phyloP scores from a whole-genome alignment of 2,113 vertebrate species.

The Brachionichthys hirsutus region DNA sequence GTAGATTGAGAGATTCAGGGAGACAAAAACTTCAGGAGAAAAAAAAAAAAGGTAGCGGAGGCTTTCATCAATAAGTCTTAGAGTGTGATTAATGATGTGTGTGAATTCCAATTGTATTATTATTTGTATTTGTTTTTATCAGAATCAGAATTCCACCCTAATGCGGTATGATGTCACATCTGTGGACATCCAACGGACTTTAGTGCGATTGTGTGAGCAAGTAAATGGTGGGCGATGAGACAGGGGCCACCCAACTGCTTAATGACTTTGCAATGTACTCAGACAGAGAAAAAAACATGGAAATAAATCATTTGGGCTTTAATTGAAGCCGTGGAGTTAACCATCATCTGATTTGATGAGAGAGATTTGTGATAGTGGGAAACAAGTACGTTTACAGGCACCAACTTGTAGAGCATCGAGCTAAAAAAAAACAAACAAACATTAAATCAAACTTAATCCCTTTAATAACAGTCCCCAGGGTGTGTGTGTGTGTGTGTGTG shows the following conservation, averaged over 20 bases:
- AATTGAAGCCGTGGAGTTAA: conserved; percentile 18
- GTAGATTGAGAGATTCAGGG: not conserved
- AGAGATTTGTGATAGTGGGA: conserved; percentile 12
- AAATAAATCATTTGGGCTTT: conserved; percentile 36
- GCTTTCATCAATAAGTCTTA: not conserved
- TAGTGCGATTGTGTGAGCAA: conserved; percentile 13
- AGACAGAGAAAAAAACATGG: conserved; percentile 9
- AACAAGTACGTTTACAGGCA: conserved; percentile 25
- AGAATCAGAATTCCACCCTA: not conserved
- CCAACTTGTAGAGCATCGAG: conserved; percentile 13
- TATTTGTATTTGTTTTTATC: not conserved
- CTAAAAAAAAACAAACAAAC: not conserved
- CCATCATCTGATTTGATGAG: conserved; percentile 4
- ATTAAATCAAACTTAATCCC: not conserved
- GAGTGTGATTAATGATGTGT: conserved; percentile 2
- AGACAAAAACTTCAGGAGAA: not conserved
- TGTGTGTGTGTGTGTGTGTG: conserved; percentile 11
- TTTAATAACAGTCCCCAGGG: not conserved
- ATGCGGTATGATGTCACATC: not conserved
- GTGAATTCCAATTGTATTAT: not conserved
- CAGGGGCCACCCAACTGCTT: conserved; percentile 10
- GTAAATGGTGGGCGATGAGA: conserved; percentile 21
- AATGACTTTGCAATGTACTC: conserved; percentile 25
- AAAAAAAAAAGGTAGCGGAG: not conserved
- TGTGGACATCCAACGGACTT: not conserved